Conservation (phyloP, 2,113 vertebrate species). For the Pseudopipra pipra region DNA sequence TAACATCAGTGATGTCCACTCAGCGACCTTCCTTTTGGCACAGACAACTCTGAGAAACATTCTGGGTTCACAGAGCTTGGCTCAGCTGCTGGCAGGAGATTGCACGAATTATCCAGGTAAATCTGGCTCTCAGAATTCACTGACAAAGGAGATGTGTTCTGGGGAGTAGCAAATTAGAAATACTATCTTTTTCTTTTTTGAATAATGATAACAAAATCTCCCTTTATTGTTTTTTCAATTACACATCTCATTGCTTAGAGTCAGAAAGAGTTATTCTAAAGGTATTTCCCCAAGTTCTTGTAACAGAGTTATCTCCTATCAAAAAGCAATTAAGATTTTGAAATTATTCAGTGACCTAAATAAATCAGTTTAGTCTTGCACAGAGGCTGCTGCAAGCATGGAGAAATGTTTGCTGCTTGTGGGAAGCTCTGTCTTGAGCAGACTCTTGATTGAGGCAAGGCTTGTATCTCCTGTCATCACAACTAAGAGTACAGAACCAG, state of each 20-base stretch:
- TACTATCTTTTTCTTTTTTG: neutral
- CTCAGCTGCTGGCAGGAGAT: constrained; percentile 90
- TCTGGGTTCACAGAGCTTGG: constrained; percentile 88
- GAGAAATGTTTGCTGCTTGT: neutral
- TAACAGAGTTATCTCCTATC: neutral
- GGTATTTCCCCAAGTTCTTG: neutral
- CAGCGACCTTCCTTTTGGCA: constrained; percentile 86
- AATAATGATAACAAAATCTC: neutral
- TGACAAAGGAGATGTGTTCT: neutral
- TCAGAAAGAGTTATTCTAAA: neutral
- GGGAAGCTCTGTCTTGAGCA: neutral
- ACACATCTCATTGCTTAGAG: neutral
- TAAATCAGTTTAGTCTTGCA: neutral
- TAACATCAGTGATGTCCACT: constrained; percentile 87
- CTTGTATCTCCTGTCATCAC: neutral
- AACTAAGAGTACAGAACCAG: neutral
- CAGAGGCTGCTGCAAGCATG: neutral
- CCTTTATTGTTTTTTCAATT: neutral
- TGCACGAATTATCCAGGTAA: constrained; percentile 88
- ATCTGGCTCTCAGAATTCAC: neutral
- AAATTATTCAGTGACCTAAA: neutral
- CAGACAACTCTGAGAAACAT: constrained; percentile 90
- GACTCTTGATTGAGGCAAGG: neutral
- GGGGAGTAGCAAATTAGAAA: neutral
- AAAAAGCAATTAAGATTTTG: neutral